Conservation (phyloP, 2,888 invertebrate species). For the Amphipoea lucens region DNA sequence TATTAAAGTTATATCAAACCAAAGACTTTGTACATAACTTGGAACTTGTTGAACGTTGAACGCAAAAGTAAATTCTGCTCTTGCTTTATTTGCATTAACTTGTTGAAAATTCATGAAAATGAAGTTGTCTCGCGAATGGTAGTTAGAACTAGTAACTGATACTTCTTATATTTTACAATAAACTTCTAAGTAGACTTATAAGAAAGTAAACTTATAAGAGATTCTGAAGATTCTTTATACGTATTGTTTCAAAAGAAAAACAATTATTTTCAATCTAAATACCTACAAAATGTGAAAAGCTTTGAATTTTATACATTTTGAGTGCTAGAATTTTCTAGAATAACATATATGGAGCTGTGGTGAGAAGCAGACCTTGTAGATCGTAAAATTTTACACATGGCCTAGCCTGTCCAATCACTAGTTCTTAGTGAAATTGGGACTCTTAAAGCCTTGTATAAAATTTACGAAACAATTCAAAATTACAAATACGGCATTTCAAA, state of each 20-base stretch:
- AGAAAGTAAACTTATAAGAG: background rate
- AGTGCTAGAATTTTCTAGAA: background rate
- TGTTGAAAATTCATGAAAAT: background rate
- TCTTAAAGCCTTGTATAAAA: background rate
- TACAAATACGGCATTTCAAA: background rate
- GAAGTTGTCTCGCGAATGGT: background rate
- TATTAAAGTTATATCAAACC: background rate
- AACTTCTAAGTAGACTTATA: background rate
- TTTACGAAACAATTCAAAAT: background rate
- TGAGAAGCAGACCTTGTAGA: background rate
- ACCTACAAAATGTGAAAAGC: background rate
- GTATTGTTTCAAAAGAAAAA: background rate
- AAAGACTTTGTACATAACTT: conserved; percentile 9
- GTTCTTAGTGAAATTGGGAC: background rate
- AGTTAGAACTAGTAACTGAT: background rate
- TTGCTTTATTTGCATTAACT: conserved; percentile 3
- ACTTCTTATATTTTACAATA: background rate
- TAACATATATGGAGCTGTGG: background rate
- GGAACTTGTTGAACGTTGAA: conserved; percentile 15
- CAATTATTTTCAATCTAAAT: background rate
- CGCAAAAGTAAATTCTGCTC: background rate
- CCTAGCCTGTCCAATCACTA: background rate
- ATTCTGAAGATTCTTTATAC: background rate
- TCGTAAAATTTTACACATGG: background rate
- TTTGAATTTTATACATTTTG: background rate